Conservation (phyloP, 2,113 vertebrate species). For the Platysternon megacephalum region DNA sequence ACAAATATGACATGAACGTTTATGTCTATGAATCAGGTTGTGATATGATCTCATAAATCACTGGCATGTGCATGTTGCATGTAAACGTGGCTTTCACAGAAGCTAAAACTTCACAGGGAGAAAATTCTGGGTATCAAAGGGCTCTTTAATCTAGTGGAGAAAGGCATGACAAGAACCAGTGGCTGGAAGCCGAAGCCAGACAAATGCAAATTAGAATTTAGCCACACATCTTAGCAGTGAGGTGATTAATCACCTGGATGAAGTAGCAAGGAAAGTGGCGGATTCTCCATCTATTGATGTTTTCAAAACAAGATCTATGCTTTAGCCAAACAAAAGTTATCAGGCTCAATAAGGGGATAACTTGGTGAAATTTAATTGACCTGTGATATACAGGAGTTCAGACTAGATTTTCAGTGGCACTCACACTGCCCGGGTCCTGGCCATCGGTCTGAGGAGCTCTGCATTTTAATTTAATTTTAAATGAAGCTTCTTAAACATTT, state of each 20-base stretch:
- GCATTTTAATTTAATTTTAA: no score
- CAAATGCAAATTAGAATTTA: rapidly evolving
- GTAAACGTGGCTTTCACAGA: not conserved
- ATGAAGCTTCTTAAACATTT: no score
- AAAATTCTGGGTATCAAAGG: not conserved
- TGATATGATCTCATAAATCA: not conserved
- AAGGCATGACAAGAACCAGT: not conserved
- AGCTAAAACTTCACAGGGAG: not conserved
- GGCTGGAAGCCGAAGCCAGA: not conserved
- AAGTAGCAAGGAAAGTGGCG: not conserved
- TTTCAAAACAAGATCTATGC: not conserved
- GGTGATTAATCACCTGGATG: not conserved
- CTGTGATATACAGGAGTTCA: rapidly evolving
- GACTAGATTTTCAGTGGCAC: no score
- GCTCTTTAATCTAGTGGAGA: not conserved
- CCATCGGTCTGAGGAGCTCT: no score
- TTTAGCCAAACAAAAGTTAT: not conserved
- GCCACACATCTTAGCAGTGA: not conserved
- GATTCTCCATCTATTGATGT: rapidly evolving
- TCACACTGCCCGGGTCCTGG: no score
- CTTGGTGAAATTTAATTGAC: rapidly evolving
- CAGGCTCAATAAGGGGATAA: not conserved
- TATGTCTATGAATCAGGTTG: not conserved
- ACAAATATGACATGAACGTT: not conserved
- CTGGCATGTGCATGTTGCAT: not conserved